Evolutionary conservation across 1,140 invertebrate genomes (phyloP).

Genomic region (Nasonia giraulti): DNA sequence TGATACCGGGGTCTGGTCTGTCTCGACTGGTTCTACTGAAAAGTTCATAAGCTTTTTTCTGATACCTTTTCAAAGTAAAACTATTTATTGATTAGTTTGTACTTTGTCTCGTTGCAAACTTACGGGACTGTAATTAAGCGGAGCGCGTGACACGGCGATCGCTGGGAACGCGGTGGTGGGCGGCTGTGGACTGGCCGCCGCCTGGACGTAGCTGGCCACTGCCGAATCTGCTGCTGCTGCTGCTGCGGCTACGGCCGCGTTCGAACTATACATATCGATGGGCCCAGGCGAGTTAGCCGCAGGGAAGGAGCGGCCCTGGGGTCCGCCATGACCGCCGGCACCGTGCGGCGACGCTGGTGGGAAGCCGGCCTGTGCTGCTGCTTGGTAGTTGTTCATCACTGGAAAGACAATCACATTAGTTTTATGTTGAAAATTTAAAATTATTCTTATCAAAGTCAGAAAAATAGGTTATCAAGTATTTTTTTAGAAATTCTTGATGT

Average conservation of each 20-base stretch:
- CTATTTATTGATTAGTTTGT: not conserved
- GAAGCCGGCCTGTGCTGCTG: constrained; percentile 84
- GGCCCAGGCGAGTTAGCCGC: constrained; percentile 91
- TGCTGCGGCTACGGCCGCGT: constrained; percentile 81
- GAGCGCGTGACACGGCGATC: constrained; percentile 91
- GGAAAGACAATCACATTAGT: constrained; percentile 66
- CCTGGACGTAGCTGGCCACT: constrained; percentile 91
- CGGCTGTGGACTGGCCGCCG: constrained; percentile 90
- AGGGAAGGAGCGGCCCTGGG: constrained; percentile 85
- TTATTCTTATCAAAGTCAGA: too few relatives aligned
- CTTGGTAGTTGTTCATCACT: constrained; percentile 97
- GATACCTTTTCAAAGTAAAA: not conserved
- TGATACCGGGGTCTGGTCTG: not conserved
- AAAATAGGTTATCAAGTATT: too few relatives aligned
- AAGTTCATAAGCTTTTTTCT: too few relatives aligned
- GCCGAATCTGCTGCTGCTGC: constrained; percentile 72
- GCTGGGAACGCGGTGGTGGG: constrained; percentile 87
- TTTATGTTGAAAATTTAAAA: not conserved
- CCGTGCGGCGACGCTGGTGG: constrained; percentile 81
- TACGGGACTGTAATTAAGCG: constrained; percentile 92
- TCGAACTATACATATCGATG: constrained; percentile 92
- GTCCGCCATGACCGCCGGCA: constrained; percentile 76
- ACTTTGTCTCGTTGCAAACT: constrained; percentile 69
- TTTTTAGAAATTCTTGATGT: too few relatives aligned
- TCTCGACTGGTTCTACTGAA: not conserved